Evolutionary conservation across 2,797 vertebrate genomes (phyloP).

Genomic region (Sardinella longiceps): DNA sequence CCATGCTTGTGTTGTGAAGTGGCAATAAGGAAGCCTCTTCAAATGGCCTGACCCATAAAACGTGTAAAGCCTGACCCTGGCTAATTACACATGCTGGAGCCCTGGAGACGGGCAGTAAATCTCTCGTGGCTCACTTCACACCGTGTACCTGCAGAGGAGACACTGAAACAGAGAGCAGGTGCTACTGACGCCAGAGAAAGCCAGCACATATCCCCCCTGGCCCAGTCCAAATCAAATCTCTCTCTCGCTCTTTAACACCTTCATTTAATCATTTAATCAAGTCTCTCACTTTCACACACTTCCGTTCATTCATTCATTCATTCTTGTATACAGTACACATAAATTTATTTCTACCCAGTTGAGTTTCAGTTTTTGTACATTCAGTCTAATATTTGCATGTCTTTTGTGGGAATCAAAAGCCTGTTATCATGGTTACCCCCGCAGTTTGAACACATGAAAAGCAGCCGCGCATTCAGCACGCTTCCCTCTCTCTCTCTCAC

Average conservation of each 20-base stretch:
- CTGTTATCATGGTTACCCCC: slow-evolving; percentile 16
- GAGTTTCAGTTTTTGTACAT: background rate
- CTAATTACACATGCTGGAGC: slow-evolving; percentile 3
- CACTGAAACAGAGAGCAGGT: background rate
- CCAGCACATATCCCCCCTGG: background rate
- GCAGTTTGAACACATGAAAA: slow-evolving; percentile 10
- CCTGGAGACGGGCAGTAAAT: background rate
- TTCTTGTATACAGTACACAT: background rate
- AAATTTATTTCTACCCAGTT: background rate
- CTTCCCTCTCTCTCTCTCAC: background rate
- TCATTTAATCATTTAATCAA: background rate
- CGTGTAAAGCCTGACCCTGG: slow-evolving; percentile 9
- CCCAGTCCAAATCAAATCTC: background rate
- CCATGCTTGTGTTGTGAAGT: slow-evolving; percentile 8
- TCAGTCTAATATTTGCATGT: slow-evolving; percentile 13
- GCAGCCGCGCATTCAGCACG: background rate
- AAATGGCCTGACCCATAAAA: background rate
- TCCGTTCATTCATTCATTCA: background rate
- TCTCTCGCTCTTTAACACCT: background rate
- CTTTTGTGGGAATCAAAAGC: slow-evolving; percentile 14
- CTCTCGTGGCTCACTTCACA: background rate
- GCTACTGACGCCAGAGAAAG: background rate
- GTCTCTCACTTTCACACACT: background rate
- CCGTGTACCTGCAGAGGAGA: background rate
- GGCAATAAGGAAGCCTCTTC: slow-evolving; percentile 16